phyloP scores from a whole-genome alignment of 1,140 invertebrate species.

The Anastrepha ludens region DNA sequence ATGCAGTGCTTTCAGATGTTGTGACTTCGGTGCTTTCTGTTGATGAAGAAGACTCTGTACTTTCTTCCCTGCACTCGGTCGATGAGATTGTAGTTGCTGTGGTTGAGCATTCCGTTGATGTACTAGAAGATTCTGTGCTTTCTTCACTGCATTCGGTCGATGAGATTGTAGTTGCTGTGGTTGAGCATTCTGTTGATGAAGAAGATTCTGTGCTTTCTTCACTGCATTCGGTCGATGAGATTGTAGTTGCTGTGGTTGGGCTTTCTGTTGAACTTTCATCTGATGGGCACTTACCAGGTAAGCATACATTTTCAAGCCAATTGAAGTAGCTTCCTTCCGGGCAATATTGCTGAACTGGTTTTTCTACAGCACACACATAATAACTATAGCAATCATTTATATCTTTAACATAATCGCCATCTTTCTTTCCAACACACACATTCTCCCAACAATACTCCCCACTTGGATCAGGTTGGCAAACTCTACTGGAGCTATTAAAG shows the following conservation, averaged over 20 bases:
- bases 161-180: background rate
- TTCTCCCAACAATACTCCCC: conserved; percentile 64
- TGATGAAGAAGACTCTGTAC: background rate
- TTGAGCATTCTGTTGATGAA: conserved; percentile 2
- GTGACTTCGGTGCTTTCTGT: background rate
- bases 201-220: background rate
- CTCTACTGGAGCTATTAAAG: conserved; percentile 56
- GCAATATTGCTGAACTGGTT: conserved; percentile 33
- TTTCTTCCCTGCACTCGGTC: background rate
- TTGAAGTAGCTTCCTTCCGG: conserved; percentile 18
- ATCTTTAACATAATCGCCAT: conserved; percentile 53
- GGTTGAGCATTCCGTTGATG: conserved; percentile 12
- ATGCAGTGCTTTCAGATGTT: conserved; percentile 5
- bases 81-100: background rate
- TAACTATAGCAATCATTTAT: conserved; percentile 58
- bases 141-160: background rate
- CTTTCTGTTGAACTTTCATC: background rate
- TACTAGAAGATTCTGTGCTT: background rate
- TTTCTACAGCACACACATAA: conserved; percentile 59
- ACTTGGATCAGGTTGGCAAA: conserved; percentile 56
- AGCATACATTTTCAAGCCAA: background rate
- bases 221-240: background rate
- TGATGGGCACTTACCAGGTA: background rate
- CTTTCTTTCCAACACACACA: conserved; percentile 57
- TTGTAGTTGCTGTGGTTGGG: background rate